phyloP scores from a whole-genome alignment of 1,140 invertebrate genomes.

The Trichonephila inaurata region DNA sequence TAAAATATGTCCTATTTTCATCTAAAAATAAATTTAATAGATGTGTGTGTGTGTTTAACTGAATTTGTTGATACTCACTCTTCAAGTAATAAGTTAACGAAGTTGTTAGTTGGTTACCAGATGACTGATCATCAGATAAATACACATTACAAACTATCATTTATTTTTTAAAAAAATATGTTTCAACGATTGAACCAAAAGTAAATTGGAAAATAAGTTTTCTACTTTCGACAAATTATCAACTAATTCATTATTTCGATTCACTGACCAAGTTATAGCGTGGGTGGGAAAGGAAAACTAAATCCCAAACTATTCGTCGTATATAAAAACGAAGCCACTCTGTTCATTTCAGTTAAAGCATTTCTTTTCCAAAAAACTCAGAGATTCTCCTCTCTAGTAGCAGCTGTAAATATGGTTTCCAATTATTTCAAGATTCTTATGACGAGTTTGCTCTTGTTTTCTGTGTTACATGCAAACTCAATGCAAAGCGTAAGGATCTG shows the following conservation, averaged over 20 bases:
- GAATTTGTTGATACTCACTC: too few relatives aligned
- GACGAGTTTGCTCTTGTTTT: neutral
- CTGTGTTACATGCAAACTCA: neutral
- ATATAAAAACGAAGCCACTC: neutral
- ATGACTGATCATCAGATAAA: too few relatives aligned
- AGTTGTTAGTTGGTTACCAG: too few relatives aligned
- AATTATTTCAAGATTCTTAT: neutral
- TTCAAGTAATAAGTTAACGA: too few relatives aligned
- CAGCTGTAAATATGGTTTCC: neutral
- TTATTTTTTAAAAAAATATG: too few relatives aligned
- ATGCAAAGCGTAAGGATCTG: slow-evolving; percentile 16
- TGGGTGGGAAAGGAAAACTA: neutral
- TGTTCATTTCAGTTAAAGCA: too few relatives aligned
- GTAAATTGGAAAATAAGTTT: neutral
- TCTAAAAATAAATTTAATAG: too few relatives aligned
- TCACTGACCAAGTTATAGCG: neutral
- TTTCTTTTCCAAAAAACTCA: too few relatives aligned
- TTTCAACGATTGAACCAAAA: neutral
- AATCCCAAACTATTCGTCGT: neutral
- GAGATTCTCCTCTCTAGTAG: neutral
- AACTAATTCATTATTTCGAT: neutral
- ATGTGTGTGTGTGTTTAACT: too few relatives aligned
- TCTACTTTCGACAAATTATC: neutral
- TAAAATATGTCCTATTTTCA: too few relatives aligned
- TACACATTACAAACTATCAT: too few relatives aligned